These are phyloP conservation scores for Orientallactaga sibirica DNA, from an alignment of 2,797 vertebrate genomes.

Conservation along the genomic window DNA sequence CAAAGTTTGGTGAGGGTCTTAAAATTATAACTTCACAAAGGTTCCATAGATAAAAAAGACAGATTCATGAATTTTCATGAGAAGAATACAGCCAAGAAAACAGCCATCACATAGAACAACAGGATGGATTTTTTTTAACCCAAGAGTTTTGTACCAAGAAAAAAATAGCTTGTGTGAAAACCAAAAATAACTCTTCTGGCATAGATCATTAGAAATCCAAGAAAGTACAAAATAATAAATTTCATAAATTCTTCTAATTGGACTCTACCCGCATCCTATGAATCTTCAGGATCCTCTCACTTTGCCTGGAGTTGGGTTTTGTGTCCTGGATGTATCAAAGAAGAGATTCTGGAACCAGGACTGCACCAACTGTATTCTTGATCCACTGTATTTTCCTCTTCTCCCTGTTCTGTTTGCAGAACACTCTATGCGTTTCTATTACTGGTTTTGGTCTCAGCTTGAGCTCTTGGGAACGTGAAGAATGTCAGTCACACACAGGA, in stretches of 20 bases:
- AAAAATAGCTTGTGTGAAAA: background rate
- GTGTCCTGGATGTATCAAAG: background rate
- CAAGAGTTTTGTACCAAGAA: background rate
- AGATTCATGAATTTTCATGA: constrained; percentile 51
- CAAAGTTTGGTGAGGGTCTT: background rate
- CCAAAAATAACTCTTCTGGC: background rate
- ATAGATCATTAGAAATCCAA: constrained; percentile 5
- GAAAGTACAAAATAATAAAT: background rate
- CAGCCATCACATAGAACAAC: background rate
- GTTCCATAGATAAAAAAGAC: background rate
- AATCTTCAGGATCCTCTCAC: background rate
- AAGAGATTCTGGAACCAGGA: background rate
- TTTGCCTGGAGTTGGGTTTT: background rate
- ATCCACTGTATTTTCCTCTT: background rate
- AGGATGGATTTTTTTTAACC: background rate
- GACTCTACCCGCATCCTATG: background rate
- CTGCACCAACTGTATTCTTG: background rate
- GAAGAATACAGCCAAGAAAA: background rate
- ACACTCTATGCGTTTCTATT: background rate
- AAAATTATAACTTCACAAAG: background rate
- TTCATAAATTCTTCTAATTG: background rate
- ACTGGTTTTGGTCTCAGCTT: too few species aligned
- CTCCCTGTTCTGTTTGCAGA: background rate
- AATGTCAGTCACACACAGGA: too few species aligned
- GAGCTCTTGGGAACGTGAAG: too few species aligned